Evolutionary conservation across 1,140 invertebrate genomes (phyloP).

Genomic region (Heliconius hermathena): DNA sequence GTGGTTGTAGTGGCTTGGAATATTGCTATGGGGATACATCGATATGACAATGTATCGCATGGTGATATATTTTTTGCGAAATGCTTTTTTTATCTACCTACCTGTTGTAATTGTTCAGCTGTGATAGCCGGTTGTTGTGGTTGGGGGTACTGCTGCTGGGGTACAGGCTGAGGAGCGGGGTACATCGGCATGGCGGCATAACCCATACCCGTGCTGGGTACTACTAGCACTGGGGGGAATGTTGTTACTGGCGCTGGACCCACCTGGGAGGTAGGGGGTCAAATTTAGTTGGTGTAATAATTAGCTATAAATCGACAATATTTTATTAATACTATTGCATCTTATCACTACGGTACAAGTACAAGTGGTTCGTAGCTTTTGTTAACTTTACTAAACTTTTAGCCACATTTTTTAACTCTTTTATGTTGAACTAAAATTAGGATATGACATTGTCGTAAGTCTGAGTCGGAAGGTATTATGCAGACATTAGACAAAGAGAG

Average conservation of each 20-base stretch:
- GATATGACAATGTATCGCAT: too few relatives aligned
- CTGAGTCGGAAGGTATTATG: too few relatives aligned
- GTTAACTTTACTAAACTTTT: too few relatives aligned
- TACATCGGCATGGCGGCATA: slow-evolving; percentile 81
- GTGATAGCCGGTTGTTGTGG: slow-evolving; percentile 80
- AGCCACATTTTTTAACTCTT: too few relatives aligned
- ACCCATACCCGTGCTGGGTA: slow-evolving; percentile 82
- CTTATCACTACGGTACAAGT: background rate
- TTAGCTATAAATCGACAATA: background rate
- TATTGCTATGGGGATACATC: too few relatives aligned
- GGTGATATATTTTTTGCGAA: too few relatives aligned
- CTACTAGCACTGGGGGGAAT: slow-evolving; percentile 84
- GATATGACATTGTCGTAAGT: too few relatives aligned
- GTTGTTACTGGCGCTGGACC: slow-evolving; percentile 63
- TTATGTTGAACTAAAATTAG: too few relatives aligned
- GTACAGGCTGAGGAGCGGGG: slow-evolving; percentile 56
- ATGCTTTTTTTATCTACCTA: slow-evolving; percentile 52
- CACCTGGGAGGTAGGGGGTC: slow-evolving; percentile 49
- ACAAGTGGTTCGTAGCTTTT: too few relatives aligned
- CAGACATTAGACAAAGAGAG: too few relatives aligned
- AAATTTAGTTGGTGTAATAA: background rate
- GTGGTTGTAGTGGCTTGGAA: too few relatives aligned
- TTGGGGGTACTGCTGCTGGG: slow-evolving; percentile 46
- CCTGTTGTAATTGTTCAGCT: slow-evolving; percentile 90
- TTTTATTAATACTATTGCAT: background rate